Evolutionary conservation across 2,113 vertebrate species (phyloP).

Genomic region (Canis aureus): DNA sequence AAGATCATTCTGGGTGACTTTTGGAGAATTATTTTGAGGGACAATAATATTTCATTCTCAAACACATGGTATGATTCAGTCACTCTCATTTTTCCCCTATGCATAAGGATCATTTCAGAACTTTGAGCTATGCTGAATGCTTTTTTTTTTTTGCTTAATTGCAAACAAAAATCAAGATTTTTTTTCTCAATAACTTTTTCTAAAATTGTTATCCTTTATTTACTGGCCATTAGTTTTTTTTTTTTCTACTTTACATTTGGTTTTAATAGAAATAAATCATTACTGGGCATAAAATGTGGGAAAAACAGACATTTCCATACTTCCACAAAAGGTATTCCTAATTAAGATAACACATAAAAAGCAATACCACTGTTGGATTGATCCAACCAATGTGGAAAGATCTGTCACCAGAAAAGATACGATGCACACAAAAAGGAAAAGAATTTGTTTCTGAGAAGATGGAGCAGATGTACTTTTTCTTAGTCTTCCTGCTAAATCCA

Average conservation of each 20-base stretch:
- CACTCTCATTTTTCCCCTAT: not conserved
- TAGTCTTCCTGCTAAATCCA: not conserved
- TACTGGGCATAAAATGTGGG: not conserved
- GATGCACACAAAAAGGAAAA: not conserved
- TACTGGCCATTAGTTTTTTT: not conserved
- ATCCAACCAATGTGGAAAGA: not conserved
- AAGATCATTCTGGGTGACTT: not conserved
- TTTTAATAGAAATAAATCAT: conserved; percentile 26
- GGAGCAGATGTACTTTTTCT: not conserved
- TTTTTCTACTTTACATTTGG: not conserved
- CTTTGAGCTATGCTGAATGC: not conserved
- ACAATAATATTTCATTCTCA: not conserved
- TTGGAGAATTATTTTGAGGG: not conserved
- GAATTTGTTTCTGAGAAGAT: not conserved
- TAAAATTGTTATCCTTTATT: not conserved
- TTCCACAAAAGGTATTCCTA: not conserved
- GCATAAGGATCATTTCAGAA: not conserved
- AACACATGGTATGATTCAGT: not conserved
- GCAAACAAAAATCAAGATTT: not conserved
- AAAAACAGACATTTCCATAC: not conserved
- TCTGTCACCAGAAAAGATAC: not conserved
- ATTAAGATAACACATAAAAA: not conserved
- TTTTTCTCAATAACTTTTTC: conserved; percentile 5
- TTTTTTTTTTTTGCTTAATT: not conserved
- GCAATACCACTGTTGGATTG: not conserved